Conservation (phyloP, 2,888 invertebrate species). For the Schrankia costaestrigalis region DNA sequence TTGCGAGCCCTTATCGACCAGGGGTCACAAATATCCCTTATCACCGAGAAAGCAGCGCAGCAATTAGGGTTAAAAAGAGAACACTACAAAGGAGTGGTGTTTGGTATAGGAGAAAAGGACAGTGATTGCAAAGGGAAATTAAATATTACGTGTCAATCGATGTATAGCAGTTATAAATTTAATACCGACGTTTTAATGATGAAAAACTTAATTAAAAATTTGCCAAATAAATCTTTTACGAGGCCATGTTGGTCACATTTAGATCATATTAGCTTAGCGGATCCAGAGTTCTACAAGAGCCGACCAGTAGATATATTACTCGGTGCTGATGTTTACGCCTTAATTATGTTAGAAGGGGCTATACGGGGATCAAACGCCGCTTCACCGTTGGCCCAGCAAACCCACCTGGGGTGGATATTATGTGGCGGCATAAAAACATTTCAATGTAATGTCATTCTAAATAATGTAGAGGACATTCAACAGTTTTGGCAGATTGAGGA, state of each 20-base stretch:
- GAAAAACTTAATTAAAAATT: background rate
- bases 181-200: background rate
- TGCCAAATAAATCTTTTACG: background rate
- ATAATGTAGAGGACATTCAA: constrained; percentile 1
- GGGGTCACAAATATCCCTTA: background rate
- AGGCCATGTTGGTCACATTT: constrained; percentile 1
- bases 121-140: background rate
- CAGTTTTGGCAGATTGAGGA: constrained; percentile 5
- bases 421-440: background rate
- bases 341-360: background rate
- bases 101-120: background rate
- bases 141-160: background rate
- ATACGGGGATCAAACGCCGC: background rate
- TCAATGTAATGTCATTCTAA: constrained; percentile 4
- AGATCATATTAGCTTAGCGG: background rate
- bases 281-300: constrained; percentile 1
- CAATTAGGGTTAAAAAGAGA: background rate
- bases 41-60: background rate
- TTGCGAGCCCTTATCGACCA: background rate
- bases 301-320: constrained; percentile 1
- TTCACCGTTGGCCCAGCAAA: background rate
- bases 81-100: background rate
- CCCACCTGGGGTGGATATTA: background rate
- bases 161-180: background rate
- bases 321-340: background rate